phyloP scores from a whole-genome alignment of 2,888 invertebrate species.

The Frankliniella intonsa region DNA sequence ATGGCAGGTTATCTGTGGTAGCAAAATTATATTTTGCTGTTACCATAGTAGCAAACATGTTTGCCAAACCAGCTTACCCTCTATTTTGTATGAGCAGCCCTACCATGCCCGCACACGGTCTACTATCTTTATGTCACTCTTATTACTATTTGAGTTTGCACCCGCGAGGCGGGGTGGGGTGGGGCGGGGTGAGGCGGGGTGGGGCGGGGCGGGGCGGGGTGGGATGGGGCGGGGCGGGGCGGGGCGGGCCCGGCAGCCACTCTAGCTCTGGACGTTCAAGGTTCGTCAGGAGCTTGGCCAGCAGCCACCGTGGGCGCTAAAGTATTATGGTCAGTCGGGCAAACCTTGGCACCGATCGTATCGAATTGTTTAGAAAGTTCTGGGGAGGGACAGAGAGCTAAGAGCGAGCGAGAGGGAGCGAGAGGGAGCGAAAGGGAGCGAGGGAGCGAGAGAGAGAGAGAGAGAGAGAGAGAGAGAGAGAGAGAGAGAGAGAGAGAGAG shows the following conservation, averaged over 20 bases:
- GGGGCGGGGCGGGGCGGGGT: neutral
- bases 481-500: too few species aligned
- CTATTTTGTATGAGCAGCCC: too few species aligned
- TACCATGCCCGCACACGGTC: too few species aligned
- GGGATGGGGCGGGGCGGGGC: neutral
- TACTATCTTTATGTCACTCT: neutral
- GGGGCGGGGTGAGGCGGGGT: neutral
- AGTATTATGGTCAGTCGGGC: slow-evolving; percentile 22
- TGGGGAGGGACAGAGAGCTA: neutral
- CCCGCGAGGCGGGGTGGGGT: neutral
- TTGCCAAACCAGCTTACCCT: too few species aligned
- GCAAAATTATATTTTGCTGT: too few species aligned
- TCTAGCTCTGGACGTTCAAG: neutral
- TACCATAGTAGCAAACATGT: too few species aligned
- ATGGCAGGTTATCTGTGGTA: too few species aligned
- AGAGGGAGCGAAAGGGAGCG: neutral
- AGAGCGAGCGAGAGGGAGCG: neutral
- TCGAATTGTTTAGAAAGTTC: neutral
- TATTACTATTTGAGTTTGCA: neutral
- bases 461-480: too few species aligned
- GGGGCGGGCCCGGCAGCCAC: too few species aligned
- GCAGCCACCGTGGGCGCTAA: neutral
- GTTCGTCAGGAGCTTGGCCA: neutral
- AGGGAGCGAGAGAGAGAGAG: neutral
- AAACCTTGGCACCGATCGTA: slow-evolving; percentile 9